These are phyloP conservation scores for Lypha dubia DNA, from an alignment of 2,888 invertebrate species.

Conservation along the genomic window DNA sequence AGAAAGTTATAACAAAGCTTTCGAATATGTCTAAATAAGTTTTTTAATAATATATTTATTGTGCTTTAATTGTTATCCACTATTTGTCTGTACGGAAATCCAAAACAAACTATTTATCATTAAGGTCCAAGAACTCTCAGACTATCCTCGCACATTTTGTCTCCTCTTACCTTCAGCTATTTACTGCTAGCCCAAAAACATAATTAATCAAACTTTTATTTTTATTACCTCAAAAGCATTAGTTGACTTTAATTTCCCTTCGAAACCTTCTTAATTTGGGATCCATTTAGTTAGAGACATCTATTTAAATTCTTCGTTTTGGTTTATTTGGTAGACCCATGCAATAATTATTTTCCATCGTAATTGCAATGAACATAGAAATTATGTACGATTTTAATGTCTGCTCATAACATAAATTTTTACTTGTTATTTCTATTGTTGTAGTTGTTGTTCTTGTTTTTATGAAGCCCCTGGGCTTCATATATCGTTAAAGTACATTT, in stretches of 20 bases:
- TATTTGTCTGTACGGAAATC: too few relatives aligned
- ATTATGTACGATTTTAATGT: constrained; percentile 67
- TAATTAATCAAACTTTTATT: neutral
- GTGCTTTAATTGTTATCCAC: too few relatives aligned
- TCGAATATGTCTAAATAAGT: too few relatives aligned
- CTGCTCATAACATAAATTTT: constrained; percentile 54
- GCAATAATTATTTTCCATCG: neutral
- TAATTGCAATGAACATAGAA: constrained; percentile 54
- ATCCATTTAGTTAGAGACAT: neutral
- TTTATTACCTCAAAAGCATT: neutral
- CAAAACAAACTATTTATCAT: too few relatives aligned
- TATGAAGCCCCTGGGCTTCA: constrained; percentile 61
- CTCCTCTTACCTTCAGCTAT: neutral
- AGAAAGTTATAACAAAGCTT: too few relatives aligned
- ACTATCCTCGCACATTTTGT: neutral
- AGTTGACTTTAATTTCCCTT: neutral
- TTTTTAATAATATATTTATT: too few relatives aligned
- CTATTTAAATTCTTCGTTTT: neutral
- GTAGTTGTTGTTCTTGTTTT: constrained; percentile 19
- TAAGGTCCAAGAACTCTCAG: neutral
- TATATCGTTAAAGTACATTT: constrained; percentile 39
- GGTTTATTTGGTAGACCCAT: neutral
- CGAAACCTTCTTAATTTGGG: neutral
- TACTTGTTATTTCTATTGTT: neutral
- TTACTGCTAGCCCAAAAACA: neutral